These are phyloP conservation scores for Sphenodon punctatus DNA, from an alignment of 2,797 vertebrate genomes.

Conservation along the genomic window DNA sequence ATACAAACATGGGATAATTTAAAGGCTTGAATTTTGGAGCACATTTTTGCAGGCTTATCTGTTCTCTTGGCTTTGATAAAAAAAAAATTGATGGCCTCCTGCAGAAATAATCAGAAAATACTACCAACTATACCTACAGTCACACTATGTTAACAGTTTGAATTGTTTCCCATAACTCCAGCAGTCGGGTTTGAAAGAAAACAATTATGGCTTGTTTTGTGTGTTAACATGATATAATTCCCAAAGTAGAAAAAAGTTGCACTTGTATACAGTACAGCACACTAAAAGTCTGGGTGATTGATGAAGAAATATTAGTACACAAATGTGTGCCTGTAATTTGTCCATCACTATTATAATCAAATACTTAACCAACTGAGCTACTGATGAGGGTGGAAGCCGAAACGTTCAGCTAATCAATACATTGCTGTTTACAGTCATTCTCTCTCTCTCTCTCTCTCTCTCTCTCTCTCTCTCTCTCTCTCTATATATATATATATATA, in stretches of 20 bases:
- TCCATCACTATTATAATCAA: neutral
- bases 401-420: no score
- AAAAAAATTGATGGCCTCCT: no score
- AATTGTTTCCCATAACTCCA: slow-evolving; percentile 32
- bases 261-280: neutral
- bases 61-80: no score
- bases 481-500: no score
- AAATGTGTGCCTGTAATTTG: neutral
- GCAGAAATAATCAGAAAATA: slow-evolving; percentile 43
- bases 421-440: no score
- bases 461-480: no score
- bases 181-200: neutral
- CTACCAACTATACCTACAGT: slow-evolving; percentile 21
- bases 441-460: no score
- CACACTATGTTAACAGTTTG: neutral
- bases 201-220: neutral
- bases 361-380: neutral
- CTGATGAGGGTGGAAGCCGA: no score
- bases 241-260: neutral
- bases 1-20: neutral
- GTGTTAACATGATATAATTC: neutral
- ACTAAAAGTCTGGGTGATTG: neutral
- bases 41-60: neutral
- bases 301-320: neutral
- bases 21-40: neutral